Conservation (phyloP, 2,888 invertebrate species). For the Chrysodeixis includens region DNA sequence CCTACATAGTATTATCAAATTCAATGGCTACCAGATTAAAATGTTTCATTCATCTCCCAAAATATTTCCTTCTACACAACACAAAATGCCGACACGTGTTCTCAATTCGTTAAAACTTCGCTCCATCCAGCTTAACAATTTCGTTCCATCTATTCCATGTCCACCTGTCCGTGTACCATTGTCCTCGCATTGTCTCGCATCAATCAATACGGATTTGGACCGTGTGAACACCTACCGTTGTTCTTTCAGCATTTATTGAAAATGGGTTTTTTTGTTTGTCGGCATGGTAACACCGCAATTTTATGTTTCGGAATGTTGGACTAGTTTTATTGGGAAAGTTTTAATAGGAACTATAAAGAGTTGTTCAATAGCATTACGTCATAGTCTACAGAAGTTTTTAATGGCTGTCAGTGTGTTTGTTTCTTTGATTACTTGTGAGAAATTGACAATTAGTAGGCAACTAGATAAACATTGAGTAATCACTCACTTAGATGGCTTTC, state of each 20-base stretch:
- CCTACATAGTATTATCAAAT: too few relatives aligned
- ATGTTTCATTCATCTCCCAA: background rate
- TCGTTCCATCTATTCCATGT: background rate
- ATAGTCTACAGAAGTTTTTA: background rate
- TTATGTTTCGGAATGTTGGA: background rate
- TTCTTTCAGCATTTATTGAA: conserved; percentile 21
- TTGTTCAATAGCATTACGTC: too few relatives aligned
- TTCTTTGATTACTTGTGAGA: too few relatives aligned
- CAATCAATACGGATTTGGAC: conserved; percentile 44
- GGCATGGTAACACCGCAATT: background rate
- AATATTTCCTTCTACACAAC: background rate
- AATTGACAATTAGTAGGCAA: too few relatives aligned
- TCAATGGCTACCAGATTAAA: too few relatives aligned
- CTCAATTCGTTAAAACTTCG: conserved; percentile 2
- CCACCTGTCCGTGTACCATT: background rate
- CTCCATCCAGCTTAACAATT: background rate
- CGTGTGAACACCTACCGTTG: conserved; percentile 8
- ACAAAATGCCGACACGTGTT: background rate
- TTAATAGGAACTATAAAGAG: background rate
- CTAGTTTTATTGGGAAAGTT: background rate
- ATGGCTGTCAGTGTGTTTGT: background rate
- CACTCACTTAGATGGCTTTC: too few relatives aligned
- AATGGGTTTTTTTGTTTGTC: background rate
- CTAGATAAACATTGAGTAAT: too few relatives aligned
- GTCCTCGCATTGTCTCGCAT: conserved; percentile 23